Percentiles rank a stretch among this genome's conserved stretches.
Evolutionary conservation across 2,888 invertebrate species (phyloP).

Genomic region (Trichopoda pennipes): DNA sequence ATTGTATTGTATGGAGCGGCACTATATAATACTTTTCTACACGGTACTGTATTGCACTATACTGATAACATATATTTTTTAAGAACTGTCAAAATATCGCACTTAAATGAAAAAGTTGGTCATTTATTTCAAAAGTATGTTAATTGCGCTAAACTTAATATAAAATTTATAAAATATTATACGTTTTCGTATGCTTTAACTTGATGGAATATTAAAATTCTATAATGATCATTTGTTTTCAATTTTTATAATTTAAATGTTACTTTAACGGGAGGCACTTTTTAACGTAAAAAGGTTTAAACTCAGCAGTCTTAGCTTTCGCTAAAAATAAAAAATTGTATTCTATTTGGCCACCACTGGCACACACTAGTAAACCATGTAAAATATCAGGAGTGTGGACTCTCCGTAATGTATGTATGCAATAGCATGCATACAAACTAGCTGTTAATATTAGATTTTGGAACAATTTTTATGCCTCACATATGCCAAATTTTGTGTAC

Average conservation of each 20-base stretch:
- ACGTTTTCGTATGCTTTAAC: no score
- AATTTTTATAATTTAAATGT: background rate
- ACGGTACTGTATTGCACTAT: no score
- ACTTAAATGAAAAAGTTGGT: no score
- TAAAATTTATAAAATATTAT: no score
- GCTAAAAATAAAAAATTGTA: constrained; percentile 3
- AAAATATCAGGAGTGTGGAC: constrained; percentile 25
- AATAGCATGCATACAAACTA: constrained; percentile 45
- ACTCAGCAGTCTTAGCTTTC: constrained; percentile 44
- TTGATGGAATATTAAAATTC: no score
- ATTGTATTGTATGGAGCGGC: no score
- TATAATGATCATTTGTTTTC: no score
- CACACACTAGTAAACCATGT: constrained; percentile 25
- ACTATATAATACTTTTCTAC: no score
- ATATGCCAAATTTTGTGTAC: constrained; percentile 27
- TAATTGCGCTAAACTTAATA: no score
- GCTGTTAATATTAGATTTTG: constrained; percentile 8
- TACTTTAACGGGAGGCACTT: constrained; percentile 33
- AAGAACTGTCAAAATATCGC: no score
- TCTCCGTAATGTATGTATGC: constrained; percentile 9
- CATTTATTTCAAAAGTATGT: no score
- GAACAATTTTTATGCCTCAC: constrained; percentile 15
- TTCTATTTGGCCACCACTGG: constrained; percentile 23
- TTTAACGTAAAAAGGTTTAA: constrained; percentile 19
- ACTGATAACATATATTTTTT: no score